Evolutionary conservation across 2,888 invertebrate species (phyloP), one percentile per base, ranked within the genome.

Genomic region (Thera obeliscata): DNA sequence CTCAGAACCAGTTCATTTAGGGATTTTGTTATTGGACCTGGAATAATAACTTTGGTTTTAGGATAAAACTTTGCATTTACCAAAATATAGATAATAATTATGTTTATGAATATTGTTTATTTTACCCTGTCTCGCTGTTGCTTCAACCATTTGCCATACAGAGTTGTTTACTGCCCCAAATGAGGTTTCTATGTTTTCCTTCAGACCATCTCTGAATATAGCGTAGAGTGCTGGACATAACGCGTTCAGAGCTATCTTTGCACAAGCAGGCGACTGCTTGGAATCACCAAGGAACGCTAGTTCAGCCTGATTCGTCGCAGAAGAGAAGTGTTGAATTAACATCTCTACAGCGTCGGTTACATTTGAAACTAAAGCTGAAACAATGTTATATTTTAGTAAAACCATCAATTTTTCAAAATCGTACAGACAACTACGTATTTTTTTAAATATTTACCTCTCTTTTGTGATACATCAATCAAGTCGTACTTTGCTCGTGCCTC

Each of bases 61-160:
- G 7, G 22, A 36, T 58, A 41, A 38, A 38, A 38, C 7, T 41
- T 0, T 41, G 22, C 22, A 22, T 41, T 41, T 41, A 5, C 5
- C 41, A 5, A 41, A 41, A 41, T 5, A 7, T 41, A 4, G 7
- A 41, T 41, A 4, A 5, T 3, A 38, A 38, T 6, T 41, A 7
- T 7, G 41, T 41, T 41, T 2, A 55, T 5, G 36, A 36, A 49
- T 7, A 6, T 49, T 49, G 49, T 12, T n/a, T 11, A 49, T 56
- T 6, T 77, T 85, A 94, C 96, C 98, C 94, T 97, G 96, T 86
- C 98, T 97, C 11, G 97, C 96, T 7, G 97, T 97, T 48, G 97
- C 96, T 89, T 98, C 98, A 4, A 98, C 96, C 75, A 98, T 96
- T 90, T 97, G 96, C 98, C 98, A 98, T 61, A 97, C 97, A 6